These are phyloP conservation scores for Deroptyus accipitrinus DNA, from an alignment of 2,113 vertebrate genomes.

Conservation along the genomic window DNA sequence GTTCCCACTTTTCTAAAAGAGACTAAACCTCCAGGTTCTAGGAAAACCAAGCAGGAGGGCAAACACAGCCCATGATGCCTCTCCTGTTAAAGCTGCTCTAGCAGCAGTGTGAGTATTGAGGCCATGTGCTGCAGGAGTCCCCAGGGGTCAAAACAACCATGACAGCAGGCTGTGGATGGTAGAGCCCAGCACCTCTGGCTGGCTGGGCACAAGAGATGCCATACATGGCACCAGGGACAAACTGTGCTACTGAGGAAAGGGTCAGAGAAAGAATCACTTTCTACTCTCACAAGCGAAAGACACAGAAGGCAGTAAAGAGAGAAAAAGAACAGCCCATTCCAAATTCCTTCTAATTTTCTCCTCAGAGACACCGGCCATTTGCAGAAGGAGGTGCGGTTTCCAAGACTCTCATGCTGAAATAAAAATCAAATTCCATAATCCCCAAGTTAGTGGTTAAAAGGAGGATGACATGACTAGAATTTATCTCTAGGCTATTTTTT, in stretches of 20 bases:
- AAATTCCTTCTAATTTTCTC: background rate
- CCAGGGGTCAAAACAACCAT: background rate
- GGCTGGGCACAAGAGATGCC: background rate
- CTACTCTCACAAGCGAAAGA: background rate
- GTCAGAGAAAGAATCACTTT: background rate
- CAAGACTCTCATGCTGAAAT: background rate
- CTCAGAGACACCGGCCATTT: background rate
- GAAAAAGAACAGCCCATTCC: background rate
- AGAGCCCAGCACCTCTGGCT: background rate
- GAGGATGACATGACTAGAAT: background rate
- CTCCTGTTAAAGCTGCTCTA: background rate
- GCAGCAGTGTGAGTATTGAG: background rate
- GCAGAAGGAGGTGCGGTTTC: background rate
- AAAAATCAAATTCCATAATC: background rate
- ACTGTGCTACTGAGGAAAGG: background rate
- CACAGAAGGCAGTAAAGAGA: background rate
- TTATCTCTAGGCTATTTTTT: background rate
- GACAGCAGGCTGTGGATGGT: background rate
- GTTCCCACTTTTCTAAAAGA: background rate
- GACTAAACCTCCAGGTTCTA: background rate
- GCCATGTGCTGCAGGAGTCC: rapidly evolving
- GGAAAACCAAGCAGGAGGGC: background rate
- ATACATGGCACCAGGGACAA: background rate
- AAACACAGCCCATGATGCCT: rapidly evolving
- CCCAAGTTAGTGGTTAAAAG: background rate